phyloP scores from a whole-genome alignment of 2,113 vertebrate genomes.

The Lophius piscatorius region DNA sequence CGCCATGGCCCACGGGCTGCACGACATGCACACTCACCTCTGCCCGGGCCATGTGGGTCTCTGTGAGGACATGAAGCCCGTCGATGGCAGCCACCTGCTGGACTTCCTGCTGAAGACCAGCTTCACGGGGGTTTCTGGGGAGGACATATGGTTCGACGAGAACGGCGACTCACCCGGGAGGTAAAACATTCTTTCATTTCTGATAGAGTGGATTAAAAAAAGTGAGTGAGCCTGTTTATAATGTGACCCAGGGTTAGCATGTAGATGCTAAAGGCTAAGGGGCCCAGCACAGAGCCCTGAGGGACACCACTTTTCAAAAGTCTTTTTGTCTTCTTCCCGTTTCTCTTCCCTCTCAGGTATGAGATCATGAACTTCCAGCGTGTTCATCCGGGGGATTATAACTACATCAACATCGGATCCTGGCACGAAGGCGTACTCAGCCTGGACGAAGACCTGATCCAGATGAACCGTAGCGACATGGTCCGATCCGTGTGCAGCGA shows the following conservation, averaged over 20 bases:
- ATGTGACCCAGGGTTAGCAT: no score
- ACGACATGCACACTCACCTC: slow-evolving; percentile 91
- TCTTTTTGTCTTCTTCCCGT: neutral
- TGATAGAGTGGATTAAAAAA: no score
- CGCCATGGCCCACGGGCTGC: slow-evolving; percentile 95
- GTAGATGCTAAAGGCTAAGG: no score
- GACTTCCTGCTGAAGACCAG: slow-evolving; percentile 93
- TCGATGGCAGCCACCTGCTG: slow-evolving; percentile 93
- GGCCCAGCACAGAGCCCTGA: no score
- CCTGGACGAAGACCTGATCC: slow-evolving; percentile 90
- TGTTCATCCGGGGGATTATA: slow-evolving; percentile 85
- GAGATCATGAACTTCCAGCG: slow-evolving; percentile 98
- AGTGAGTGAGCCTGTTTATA: no score
- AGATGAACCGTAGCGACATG: slow-evolving; percentile 93
- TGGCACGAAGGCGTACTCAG: slow-evolving; percentile 93
- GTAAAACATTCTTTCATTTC: slow-evolving; percentile 71
- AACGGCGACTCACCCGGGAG: slow-evolving; percentile 97
- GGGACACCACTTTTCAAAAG: neutral
- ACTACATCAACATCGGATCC: slow-evolving; percentile 94
- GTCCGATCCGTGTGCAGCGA: slow-evolving; percentile 97
- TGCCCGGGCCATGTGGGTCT: slow-evolving; percentile 88
- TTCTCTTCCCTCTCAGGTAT: slow-evolving; percentile 80
- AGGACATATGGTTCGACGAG: slow-evolving; percentile 96
- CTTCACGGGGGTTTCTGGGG: slow-evolving; percentile 92
- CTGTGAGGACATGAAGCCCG: slow-evolving; percentile 93